A percentile compares a stretch with the other conserved stretches of the same genome.
Evolutionary conservation across 2,888 invertebrate species (phyloP).

Genomic region (Acanthoscelides obtectus): DNA sequence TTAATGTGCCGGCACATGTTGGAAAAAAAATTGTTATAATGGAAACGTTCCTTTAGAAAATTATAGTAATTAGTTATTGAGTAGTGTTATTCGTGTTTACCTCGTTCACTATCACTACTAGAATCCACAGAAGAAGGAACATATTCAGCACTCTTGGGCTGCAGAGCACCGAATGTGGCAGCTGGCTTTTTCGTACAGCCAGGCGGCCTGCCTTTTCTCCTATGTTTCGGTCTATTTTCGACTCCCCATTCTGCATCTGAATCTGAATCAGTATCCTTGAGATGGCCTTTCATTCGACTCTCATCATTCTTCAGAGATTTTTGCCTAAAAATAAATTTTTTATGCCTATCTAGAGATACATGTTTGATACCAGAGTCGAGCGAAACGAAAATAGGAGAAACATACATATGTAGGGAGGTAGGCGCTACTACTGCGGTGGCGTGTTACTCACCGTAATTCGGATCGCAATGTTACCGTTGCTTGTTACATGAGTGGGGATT

Average conservation of each 20-base stretch:
- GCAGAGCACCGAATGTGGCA: neutral
- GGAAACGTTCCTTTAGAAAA: too few species aligned
- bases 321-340: neutral
- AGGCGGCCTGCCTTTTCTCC: slow-evolving; percentile 46
- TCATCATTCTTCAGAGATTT: slow-evolving; percentile 1
- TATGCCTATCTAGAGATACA: too few species aligned
- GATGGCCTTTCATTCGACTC: slow-evolving; percentile 7
- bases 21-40: too few species aligned
- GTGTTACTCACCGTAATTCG: too few species aligned
- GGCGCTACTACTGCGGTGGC: too few species aligned
- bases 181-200: slow-evolving; percentile 23
- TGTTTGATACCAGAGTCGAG: too few species aligned
- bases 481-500: too few species aligned
- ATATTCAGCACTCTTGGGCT: slow-evolving; percentile 20
- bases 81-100: slow-evolving; percentile 1
- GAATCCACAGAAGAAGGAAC: slow-evolving; percentile 21
- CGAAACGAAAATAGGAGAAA: too few species aligned
- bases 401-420: too few species aligned
- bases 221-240: slow-evolving; percentile 9
- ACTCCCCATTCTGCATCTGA: slow-evolving; percentile 43
- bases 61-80: too few species aligned
- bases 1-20: too few species aligned
- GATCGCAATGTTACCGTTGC: too few species aligned
- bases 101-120: slow-evolving; percentile 25
- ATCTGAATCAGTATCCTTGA: slow-evolving; percentile 22